These are phyloP conservation scores for Mystacornis crossleyi DNA, from an alignment of 2,113 vertebrate species.

Conservation along the genomic window DNA sequence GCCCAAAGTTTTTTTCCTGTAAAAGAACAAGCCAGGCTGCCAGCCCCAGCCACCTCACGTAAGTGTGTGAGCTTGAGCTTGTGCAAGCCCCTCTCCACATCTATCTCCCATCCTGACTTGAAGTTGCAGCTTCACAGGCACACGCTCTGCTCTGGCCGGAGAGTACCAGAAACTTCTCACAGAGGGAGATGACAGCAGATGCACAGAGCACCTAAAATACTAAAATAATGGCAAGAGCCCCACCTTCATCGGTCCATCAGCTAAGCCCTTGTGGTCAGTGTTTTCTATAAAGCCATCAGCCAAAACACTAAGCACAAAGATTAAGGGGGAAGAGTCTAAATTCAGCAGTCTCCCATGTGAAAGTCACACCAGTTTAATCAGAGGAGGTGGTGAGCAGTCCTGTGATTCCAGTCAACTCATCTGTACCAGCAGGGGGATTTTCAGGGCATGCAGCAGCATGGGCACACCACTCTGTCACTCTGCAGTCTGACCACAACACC, in stretches of 20 bases:
- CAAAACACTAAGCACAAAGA: background rate
- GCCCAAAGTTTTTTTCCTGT: background rate
- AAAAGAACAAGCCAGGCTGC: background rate
- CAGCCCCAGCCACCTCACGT: background rate
- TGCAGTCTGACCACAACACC: background rate
- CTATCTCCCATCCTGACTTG: background rate
- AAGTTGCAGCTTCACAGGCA: background rate
- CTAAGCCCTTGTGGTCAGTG: background rate
- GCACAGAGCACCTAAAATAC: background rate
- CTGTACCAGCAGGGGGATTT: background rate
- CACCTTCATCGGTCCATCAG: background rate
- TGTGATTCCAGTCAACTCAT: background rate
- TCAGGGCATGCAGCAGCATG: accelerated
- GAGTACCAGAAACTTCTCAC: background rate
- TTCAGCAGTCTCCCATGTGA: background rate
- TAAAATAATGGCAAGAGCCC: background rate
- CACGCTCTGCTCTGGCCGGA: background rate
- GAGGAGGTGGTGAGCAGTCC: background rate
- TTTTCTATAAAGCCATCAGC: background rate
- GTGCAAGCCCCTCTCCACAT: background rate
- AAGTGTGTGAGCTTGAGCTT: background rate
- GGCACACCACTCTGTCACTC: background rate
- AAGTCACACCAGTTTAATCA: background rate
- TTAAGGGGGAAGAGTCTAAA: background rate
- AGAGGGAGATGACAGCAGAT: background rate